These are phyloP conservation scores for Helogale parvula DNA, from an alignment of 2,113 vertebrate genomes.

Conservation along the genomic window DNA sequence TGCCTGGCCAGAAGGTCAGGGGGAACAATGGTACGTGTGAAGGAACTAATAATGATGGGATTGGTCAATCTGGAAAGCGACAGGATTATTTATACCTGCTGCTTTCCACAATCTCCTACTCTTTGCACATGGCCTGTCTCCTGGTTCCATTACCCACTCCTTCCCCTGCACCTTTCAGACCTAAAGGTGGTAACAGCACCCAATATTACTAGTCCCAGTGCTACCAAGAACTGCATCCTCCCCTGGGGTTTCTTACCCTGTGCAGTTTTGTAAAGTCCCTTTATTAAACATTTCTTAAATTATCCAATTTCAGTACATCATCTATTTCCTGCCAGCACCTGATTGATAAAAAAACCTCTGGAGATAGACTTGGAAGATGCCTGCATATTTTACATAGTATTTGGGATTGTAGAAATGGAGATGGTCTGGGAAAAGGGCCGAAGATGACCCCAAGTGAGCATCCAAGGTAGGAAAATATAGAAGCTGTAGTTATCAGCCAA, in stretches of 20 bases:
- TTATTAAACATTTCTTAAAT: not conserved
- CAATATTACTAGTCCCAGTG: not conserved
- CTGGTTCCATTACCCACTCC: not conserved
- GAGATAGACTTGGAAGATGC: not conserved
- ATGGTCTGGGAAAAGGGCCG: not conserved
- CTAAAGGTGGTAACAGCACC: not conserved
- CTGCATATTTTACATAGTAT: not conserved
- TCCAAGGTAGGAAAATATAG: not conserved
- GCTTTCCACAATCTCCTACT: not conserved
- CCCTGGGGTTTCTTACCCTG: not conserved
- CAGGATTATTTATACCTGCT: not conserved
- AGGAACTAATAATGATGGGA: not conserved
- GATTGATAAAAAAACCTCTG: not conserved
- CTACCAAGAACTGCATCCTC: not conserved
- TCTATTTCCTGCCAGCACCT: not conserved
- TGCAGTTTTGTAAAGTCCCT: not conserved
- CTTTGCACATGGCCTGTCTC: not conserved
- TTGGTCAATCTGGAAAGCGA: not conserved
- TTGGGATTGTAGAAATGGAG: not conserved
- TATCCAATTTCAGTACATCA: not conserved
- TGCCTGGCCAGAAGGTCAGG: not conserved
- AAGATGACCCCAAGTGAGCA: not conserved
- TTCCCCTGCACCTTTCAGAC: not conserved
- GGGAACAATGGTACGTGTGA: not conserved
- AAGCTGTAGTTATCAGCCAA: not conserved